Base-by-base conservation (phyloP, 2,888 invertebrate genomes). In the Zaprionus lineosus region DNA sequence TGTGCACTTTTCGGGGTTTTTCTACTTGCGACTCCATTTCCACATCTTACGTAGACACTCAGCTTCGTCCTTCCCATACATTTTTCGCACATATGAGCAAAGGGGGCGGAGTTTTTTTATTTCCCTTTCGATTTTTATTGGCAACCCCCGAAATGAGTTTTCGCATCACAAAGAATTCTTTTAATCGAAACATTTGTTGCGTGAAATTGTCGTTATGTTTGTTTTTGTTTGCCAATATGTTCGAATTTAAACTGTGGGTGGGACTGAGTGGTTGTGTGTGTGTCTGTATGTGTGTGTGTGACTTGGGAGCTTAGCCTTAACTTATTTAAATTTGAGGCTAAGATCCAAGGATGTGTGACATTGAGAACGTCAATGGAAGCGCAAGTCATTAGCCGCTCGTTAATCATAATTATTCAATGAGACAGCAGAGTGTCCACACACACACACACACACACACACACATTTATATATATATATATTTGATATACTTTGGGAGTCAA, bases 181-280 rank as follows among this genome's bases (percentile, higher is more conserved):
- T 77, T 81, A 84, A 84, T 81, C 84, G 84, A 77, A 82, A 68
- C 82, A 82, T 85, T 82, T 82, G 85, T 83, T 62, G 76, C 82
- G 79, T 82, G 83, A 82, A 82, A 82, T 82, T 84, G 82, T 73
- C 85, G 52, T 75, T 71, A 57, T 39, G 50, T 70, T 69, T 55
- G 33, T 52, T 43, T 46, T 53, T 62, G 40, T 48, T 18, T 52
- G 41, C 50, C 79, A 79, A 79, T 83, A 83, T 79, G 86, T 62
- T 83, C 34, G 53, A 71, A 85, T 79, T 79, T 79, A 83, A 79
- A 60, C 48, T 57, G 58, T 21, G n/a, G n/a, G n/a, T n/a, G n/a
- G n/a, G n/a, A n/a, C n/a, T n/a, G n/a, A n/a, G n/a, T n/a, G n/a
- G n/a, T n/a, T n/a, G 8, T 37, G 37, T 4, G 26, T 55, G 24